Evolutionary conservation across 2,888 invertebrate species (phyloP).

Genomic region (Ellobium chinense): DNA sequence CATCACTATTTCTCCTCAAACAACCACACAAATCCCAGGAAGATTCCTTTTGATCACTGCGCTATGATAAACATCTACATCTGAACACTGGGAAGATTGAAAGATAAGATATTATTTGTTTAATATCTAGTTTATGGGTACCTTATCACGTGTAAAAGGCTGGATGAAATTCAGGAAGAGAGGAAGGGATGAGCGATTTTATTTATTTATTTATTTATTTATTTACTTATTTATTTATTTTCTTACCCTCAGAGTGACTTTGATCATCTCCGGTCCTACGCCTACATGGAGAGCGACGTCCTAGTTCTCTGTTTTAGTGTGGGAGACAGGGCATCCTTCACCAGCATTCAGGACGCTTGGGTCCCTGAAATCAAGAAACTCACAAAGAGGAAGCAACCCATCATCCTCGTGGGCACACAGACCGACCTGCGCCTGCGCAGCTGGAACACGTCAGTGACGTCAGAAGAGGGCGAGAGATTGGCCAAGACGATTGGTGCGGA

Average conservation of each 20-base stretch:
- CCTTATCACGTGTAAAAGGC: too few species aligned
- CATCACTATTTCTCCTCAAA: too few species aligned
- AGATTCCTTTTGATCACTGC: too few species aligned
- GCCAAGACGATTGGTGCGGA: conserved; percentile 58
- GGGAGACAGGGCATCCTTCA: conserved; percentile 63
- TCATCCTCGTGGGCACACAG: conserved; percentile 65
- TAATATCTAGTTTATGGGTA: too few species aligned
- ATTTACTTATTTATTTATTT: not conserved
- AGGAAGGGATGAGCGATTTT: too few species aligned
- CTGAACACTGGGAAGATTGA: too few species aligned
- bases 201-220: too few species aligned
- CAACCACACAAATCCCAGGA: too few species aligned
- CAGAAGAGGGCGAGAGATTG: conserved; percentile 51
- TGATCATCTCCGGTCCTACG: conserved; percentile 28
- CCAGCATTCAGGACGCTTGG: conserved; percentile 59
- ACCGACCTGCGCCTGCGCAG: conserved; percentile 50
- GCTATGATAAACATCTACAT: too few species aligned
- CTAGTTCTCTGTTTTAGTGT: conserved; percentile 64
- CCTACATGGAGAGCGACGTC: conserved; percentile 57
- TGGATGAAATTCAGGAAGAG: too few species aligned
- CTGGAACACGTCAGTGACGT: conserved; percentile 50
- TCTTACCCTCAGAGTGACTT: conserved; percentile 43
- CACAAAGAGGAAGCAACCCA: conserved; percentile 55
- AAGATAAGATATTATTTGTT: too few species aligned
- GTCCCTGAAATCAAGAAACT: conserved; percentile 62